Base-by-base conservation (phyloP, 2,113 vertebrate species). In the Ranitomeya imitator region DNA sequence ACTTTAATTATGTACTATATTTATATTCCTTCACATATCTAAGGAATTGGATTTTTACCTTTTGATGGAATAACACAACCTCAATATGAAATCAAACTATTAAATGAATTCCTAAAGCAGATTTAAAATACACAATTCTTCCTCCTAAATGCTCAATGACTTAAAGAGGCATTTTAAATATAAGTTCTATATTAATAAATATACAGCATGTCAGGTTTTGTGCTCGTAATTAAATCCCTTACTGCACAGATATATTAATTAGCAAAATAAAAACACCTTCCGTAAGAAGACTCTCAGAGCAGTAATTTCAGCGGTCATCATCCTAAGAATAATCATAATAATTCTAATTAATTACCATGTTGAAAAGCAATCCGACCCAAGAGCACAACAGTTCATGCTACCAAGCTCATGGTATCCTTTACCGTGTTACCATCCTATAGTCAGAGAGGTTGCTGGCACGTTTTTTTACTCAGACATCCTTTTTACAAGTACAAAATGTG, bases 261-360 rank as follows among this genome's bases (percentile, higher is more conserved):
- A 67, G 85, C 74, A 67, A 65, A 86, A 26, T 59, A 86, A 74
- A 86, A 79, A 63, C 3, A 23, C 45, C 63, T 59, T 54, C 76
- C 45, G 7, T 78, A 57, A 31, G 60, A 86, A 67, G 59, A 79
- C 51, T 63, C 74, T 79, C 54, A 74, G 57, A 23, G 45, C 76
- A 86, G 57, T 79, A 79, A 86, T 79, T 65, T 67, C 21, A 45
- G 51, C 60, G 15, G 85, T 21, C 26, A 74, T 77, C 73, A 86
- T 86, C 31, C 45, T 60, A 77, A 55, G 23, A 55, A 79, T 65
- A 63, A 63, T 67, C 85, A 86, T 79, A 79, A 77, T 77, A n/a
- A 55, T 86, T 65, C 76, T 86, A 65, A 84, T 74, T 85, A 87
- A 87, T 87, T 79, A 87, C 23, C 57, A 80, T 69, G 61, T 71